Conservation (phyloP, 1,140 invertebrate species). For the Mylabris phalerata region DNA sequence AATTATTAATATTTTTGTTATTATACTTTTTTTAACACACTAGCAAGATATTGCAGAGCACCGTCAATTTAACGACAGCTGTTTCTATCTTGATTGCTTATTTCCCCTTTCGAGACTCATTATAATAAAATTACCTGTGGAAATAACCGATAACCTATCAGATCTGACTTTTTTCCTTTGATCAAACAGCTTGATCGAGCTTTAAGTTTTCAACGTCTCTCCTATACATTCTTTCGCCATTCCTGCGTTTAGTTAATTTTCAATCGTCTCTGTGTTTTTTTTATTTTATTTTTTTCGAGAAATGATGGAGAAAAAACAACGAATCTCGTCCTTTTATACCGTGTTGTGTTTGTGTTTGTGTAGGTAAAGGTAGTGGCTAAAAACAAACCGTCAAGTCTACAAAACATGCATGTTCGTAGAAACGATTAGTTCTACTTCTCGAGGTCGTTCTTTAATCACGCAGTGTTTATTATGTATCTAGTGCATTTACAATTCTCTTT, state of each 20-base stretch:
- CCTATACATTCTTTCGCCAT: too few species aligned
- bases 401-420: slow-evolving; percentile 23
- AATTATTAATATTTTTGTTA: too few species aligned
- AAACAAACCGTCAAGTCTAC: slow-evolving; percentile 14
- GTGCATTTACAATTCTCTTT: too few species aligned
- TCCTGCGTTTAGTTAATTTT: too few species aligned
- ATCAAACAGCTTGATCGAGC: too few species aligned
- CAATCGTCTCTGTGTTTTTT: too few species aligned
- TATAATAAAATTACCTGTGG: slow-evolving; percentile 21
- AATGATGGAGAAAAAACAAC: too few species aligned
- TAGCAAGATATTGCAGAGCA: slow-evolving; percentile 9
- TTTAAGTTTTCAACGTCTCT: too few species aligned
- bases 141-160: slow-evolving; percentile 19
- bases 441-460: slow-evolving; percentile 24
- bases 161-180: neutral
- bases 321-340: too few species aligned
- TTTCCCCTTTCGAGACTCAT: slow-evolving; percentile 21
- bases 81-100: slow-evolving; percentile 19
- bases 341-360: slow-evolving; percentile 1
- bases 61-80: slow-evolving; percentile 20
- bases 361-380: slow-evolving; percentile 5
- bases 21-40: too few species aligned
- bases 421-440: slow-evolving; percentile 21
- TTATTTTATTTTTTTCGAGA: too few species aligned
- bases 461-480: slow-evolving; percentile 1